A percentile compares a stretch with the other conserved stretches of the same genome.
Evolutionary conservation across 2,888 invertebrate genomes (phyloP).

Genomic region (Andricus quercusramuli): DNA sequence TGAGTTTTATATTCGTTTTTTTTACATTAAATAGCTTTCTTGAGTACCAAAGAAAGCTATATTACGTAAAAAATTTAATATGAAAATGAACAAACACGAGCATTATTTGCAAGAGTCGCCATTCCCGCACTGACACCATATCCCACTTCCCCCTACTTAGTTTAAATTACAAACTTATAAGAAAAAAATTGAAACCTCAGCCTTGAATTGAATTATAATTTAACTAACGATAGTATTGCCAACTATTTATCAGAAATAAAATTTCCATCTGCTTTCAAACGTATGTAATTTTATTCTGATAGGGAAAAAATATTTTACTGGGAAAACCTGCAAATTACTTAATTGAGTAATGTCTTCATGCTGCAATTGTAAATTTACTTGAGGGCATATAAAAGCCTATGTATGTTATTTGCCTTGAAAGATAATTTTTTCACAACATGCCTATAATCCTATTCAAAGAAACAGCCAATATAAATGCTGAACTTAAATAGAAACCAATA

Average conservation of each 20-base stretch:
- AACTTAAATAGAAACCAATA: not conserved
- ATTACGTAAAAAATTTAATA: too few species aligned
- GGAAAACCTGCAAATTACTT: not conserved
- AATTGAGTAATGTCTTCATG: not conserved
- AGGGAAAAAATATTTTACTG: not conserved
- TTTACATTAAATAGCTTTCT: too few species aligned
- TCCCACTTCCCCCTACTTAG: too few species aligned
- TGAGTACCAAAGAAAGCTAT: too few species aligned
- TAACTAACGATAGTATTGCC: not conserved
- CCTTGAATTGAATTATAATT: not conserved
- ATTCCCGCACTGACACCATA: too few species aligned
- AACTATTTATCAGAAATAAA: not conserved
- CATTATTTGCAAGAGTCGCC: too few species aligned
- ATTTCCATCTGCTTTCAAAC: not conserved
- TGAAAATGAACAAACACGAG: too few species aligned
- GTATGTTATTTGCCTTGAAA: not conserved
- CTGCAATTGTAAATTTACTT: not conserved
- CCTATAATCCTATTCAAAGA: not conserved
- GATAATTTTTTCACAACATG: not conserved
- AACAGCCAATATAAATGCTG: not conserved
- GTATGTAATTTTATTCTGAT: not conserved
- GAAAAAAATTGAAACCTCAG: not conserved
- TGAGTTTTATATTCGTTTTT: too few species aligned
- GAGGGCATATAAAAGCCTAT: not conserved
- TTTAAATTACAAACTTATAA: not conserved